Conservation (phyloP, 2,113 vertebrate species). For the Anthoscopus minutus region DNA sequence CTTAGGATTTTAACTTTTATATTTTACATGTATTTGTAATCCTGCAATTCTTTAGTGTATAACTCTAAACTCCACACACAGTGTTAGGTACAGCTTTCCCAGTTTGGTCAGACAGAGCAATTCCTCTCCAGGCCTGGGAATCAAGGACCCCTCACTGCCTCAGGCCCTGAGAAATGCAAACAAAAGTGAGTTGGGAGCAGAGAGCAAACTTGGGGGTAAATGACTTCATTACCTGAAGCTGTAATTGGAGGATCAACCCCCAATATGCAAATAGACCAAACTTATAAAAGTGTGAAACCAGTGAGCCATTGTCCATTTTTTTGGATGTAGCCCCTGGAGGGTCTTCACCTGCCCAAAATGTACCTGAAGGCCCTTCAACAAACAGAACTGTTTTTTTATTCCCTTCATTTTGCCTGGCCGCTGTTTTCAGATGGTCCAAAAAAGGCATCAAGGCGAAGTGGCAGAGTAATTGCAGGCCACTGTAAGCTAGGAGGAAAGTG, state of each 20-base stretch:
- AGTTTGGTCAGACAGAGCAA: background rate
- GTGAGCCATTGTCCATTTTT: accelerated
- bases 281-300: background rate
- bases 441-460: background rate
- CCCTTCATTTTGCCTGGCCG: background rate
- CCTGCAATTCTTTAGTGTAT: background rate
- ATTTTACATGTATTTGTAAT: background rate
- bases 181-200: background rate
- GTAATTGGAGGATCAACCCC: background rate
- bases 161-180: background rate
- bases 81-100: background rate
- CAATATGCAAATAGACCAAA: background rate
- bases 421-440: too few species aligned
- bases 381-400: background rate
- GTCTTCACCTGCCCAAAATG: background rate
- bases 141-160: background rate
- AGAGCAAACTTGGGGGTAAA: background rate
- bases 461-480: background rate
- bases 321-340: background rate
- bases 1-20: background rate
- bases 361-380: background rate
- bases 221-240: background rate
- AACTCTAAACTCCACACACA: too few species aligned
- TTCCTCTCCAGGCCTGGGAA: background rate
- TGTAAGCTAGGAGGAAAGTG: background rate